Percentiles rank a stretch among this genome's conserved stretches.
These are phyloP conservation scores for Brienomyrus longianalis DNA, from an alignment of 2,113 vertebrate genomes.

Conservation along the genomic window DNA sequence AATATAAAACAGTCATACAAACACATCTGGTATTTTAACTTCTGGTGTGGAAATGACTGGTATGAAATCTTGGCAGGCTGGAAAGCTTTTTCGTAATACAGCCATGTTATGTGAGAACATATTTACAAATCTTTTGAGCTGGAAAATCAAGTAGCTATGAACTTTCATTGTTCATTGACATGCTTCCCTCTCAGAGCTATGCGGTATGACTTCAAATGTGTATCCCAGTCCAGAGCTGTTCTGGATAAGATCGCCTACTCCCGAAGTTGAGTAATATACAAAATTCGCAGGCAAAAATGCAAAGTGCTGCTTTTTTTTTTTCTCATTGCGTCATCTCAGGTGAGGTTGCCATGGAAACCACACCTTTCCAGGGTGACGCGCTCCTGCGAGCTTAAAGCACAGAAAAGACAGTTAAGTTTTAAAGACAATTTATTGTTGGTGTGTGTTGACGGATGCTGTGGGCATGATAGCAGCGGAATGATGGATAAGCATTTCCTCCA, in stretches of 20 bases:
- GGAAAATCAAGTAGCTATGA: conserved; percentile 17
- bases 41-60: neutral
- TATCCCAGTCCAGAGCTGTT: neutral
- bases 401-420: conserved; percentile 1
- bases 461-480: neutral
- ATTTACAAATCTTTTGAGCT: conserved; percentile 14
- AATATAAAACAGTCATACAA: neutral
- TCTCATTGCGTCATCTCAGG: neutral
- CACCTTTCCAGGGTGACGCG: neutral
- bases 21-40: neutral
- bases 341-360: conserved; percentile 16
- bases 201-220: neutral
- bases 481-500: neutral
- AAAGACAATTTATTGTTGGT: neutral
- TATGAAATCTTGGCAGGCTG: neutral
- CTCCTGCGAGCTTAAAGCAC: neutral
- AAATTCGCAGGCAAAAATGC: neutral
- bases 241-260: neutral
- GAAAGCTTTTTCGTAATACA: neutral
- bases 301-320: neutral
- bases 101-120: conserved; percentile 10
- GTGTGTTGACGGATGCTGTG: neutral
- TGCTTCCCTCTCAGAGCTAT: neutral
- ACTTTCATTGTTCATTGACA: neutral
- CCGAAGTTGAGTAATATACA: neutral